Conservation (phyloP, 2,113 vertebrate species). For the Marmota monax region DNA sequence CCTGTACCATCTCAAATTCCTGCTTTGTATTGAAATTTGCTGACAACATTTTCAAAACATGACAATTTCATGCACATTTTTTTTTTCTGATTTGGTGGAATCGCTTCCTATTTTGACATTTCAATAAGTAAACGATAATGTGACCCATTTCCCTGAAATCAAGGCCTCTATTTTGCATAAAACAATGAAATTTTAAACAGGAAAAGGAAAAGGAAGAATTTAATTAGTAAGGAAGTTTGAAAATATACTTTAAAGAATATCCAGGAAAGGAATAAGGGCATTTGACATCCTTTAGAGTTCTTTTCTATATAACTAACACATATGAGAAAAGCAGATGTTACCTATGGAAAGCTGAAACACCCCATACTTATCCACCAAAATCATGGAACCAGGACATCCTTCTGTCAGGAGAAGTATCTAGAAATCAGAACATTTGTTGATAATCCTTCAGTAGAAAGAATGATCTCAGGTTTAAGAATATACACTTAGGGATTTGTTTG, state of each 20-base stretch:
- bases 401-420: not conserved
- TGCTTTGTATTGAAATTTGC: not conserved
- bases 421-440: not conserved
- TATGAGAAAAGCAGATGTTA: conserved; percentile 74
- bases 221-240: conserved; percentile 77
- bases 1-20: not conserved
- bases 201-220: conserved; percentile 82
- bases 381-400: not conserved
- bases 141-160: conserved; percentile 73
- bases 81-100: conserved; percentile 51
- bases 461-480: not conserved
- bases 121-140: conserved; percentile 69
- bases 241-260: conserved; percentile 76
- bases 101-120: conserved; percentile 75
- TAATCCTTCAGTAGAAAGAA: not conserved
- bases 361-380: not conserved
- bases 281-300: conserved; percentile 63
- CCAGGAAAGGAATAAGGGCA: conserved; percentile 73
- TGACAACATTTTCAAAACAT: not conserved
- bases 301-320: conserved; percentile 66
- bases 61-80: conserved; percentile 20
- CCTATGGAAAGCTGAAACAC: conserved; percentile 9
- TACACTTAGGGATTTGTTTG: not conserved
- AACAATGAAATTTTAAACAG: conserved; percentile 80
- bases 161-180: conserved; percentile 67